Conservation (phyloP, 2,888 invertebrate genomes). For the Acronicta leporina region DNA sequence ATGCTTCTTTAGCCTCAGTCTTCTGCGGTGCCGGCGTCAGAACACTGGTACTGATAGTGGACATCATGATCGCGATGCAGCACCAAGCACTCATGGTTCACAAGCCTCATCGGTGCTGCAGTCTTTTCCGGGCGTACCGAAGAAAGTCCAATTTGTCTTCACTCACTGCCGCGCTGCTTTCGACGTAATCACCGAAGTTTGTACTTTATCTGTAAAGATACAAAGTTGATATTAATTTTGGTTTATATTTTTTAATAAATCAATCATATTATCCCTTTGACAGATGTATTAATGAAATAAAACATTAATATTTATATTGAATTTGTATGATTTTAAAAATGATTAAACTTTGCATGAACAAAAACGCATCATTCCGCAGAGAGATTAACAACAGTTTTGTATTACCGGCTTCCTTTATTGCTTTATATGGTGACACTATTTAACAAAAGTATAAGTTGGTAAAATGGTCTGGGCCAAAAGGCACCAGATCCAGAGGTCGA, state of each 20-base stretch:
- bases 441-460: no score
- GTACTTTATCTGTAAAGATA: constrained; percentile 43
- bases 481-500: no score
- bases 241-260: neutral
- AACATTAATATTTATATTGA: no score
- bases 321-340: no score
- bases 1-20: constrained; percentile 80
- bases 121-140: constrained; percentile 56
- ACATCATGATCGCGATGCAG: constrained; percentile 84
- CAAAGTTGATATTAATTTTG: constrained; percentile 4
- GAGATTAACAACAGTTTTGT: no score
- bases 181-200: constrained; percentile 18
- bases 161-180: constrained; percentile 14
- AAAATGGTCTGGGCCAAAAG: no score
- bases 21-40: constrained; percentile 81
- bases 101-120: constrained; percentile 79
- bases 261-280: no score
- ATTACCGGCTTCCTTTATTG: no score
- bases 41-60: constrained; percentile 81
- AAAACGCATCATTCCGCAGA: no score
- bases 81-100: constrained; percentile 86
- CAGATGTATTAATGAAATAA: no score
- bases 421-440: no score
- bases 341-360: no score
- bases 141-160: constrained; percentile 41